Evolutionary conservation across 1,140 invertebrate genomes (phyloP).

Genomic region (Bombus cullumanus): DNA sequence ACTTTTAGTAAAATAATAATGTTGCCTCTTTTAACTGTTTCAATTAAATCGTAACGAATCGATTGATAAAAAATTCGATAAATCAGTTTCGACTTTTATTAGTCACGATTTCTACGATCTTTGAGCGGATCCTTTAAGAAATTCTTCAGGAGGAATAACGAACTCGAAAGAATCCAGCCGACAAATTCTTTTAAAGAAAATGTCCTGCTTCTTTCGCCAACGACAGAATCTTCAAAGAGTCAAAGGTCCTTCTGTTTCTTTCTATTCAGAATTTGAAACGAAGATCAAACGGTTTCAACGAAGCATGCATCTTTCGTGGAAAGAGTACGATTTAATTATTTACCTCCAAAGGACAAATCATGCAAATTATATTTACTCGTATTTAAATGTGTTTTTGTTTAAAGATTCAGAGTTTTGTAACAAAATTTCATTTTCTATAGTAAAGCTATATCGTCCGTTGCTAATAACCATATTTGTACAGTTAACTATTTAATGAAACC

Average conservation of each 20-base stretch:
- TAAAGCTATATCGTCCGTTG: too few relatives aligned
- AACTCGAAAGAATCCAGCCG: background rate
- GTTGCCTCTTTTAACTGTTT: too few relatives aligned
- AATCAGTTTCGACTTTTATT: background rate
- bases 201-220: background rate
- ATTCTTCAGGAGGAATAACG: slow-evolving; percentile 6
- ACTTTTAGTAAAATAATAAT: too few relatives aligned
- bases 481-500: too few relatives aligned
- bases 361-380: background rate
- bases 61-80: background rate
- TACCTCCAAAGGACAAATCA: background rate
- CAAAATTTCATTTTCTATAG: too few relatives aligned
- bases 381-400: too few relatives aligned
- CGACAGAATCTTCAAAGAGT: background rate
- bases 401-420: too few relatives aligned
- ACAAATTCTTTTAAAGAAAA: slow-evolving; percentile 22
- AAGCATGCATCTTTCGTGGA: background rate
- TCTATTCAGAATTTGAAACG: background rate
- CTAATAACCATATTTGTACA: too few relatives aligned
- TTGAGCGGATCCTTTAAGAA: background rate
- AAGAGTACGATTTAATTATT: background rate
- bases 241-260: background rate
- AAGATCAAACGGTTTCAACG: background rate
- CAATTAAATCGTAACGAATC: too few relatives aligned
- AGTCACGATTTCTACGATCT: background rate